Percentiles rank a stretch among this genome's conserved stretches.
These are phyloP conservation scores for Drusus annulatus DNA, from an alignment of 1,140 invertebrate genomes.

Conservation along the genomic window DNA sequence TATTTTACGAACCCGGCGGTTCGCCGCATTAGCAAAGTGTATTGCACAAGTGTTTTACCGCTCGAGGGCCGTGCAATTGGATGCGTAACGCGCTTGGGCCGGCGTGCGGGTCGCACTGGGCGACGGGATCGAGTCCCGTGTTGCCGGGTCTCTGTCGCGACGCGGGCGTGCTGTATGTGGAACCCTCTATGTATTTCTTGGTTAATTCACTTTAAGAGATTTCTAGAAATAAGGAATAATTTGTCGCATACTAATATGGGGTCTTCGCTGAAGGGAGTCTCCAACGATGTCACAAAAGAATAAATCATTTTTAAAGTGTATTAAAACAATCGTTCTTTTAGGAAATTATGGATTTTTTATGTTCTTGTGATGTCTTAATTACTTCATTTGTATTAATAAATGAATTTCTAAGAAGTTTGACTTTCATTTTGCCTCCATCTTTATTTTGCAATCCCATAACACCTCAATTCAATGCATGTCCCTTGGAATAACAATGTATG, in stretches of 20 bases:
- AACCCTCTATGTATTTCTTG: not conserved
- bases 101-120: no score
- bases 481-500: no score
- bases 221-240: constrained; percentile 7
- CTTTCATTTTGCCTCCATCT: not conserved
- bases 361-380: constrained; percentile 20
- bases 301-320: not conserved
- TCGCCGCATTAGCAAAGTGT: no score
- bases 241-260: not conserved
- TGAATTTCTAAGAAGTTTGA: constrained; percentile 20
- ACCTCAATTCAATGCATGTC: no score
- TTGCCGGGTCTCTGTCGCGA: no score
- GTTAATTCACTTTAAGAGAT: constrained; percentile 5
- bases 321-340: constrained; percentile 23
- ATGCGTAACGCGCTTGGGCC: no score
- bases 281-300: constrained; percentile 16
- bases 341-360: constrained; percentile 19
- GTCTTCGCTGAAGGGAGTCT: no score
- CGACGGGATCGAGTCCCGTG: no score
- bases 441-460: no score
- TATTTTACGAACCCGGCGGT: no score
- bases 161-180: not conserved
- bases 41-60: no score
- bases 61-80: no score
- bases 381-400: constrained; percentile 39